These are phyloP conservation scores for Limnephilus rhombicus DNA, from an alignment of 2,888 invertebrate genomes.

Conservation along the genomic window DNA sequence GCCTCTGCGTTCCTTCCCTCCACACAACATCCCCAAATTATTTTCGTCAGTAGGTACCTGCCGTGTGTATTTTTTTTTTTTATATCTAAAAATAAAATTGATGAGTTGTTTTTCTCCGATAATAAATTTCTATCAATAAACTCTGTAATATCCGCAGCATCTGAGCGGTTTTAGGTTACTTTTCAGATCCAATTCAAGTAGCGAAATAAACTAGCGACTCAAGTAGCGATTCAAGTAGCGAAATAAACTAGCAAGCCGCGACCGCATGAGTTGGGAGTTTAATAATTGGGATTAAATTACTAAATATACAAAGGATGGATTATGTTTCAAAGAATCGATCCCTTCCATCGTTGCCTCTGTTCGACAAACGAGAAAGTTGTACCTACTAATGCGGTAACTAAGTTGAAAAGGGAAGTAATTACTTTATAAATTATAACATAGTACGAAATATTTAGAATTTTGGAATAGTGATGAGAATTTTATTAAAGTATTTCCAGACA, in stretches of 20 bases:
- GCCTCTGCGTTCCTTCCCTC: no score
- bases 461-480: not conserved
- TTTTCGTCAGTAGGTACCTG: no score
- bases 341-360: not conserved
- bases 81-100: no score
- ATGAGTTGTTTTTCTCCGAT: not conserved
- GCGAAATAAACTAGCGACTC: not conserved
- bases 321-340: conserved; percentile 23
- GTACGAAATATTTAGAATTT: not conserved
- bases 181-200: not conserved
- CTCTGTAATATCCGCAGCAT: not conserved
- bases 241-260: not conserved
- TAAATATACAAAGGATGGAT: not conserved
- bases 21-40: no score
- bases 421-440: not conserved
- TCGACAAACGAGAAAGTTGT: not conserved
- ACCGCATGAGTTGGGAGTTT: conserved; percentile 11
- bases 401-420: not conserved
- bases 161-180: not conserved
- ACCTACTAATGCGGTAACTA: not conserved
- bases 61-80: no score
- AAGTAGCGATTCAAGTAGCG: not conserved
- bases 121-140: not conserved
- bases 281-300: not conserved
- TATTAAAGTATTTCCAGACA: not conserved